These are phyloP conservation scores for Melanargia galathea DNA, from an alignment of 2,888 invertebrate genomes.

Conservation along the genomic window DNA sequence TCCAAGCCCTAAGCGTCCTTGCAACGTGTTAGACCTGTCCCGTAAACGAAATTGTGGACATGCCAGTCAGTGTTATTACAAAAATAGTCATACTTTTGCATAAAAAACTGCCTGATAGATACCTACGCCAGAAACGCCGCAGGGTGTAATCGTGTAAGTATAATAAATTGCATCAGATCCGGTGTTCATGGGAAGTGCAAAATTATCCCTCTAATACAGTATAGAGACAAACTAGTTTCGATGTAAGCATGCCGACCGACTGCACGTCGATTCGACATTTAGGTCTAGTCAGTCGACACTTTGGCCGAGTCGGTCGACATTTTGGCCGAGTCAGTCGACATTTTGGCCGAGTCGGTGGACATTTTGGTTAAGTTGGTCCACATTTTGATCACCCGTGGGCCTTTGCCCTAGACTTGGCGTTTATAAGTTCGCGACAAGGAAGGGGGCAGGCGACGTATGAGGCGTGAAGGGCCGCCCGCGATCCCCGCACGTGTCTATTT, in stretches of 20 bases:
- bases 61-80: constrained; percentile 10
- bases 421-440: no score
- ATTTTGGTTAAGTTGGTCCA: no score
- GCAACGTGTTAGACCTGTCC: constrained; percentile 7
- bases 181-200: constrained; percentile 16
- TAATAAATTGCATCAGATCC: constrained; percentile 20
- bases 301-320: no score
- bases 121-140: constrained; percentile 15
- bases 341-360: no score
- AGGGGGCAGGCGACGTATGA: no score
- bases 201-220: constrained; percentile 8
- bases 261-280: no score
- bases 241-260: neutral
- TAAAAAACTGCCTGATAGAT: constrained; percentile 16
- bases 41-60: constrained; percentile 1
- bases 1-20: neutral
- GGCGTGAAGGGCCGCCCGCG: no score
- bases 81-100: constrained; percentile 8
- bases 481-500: no score
- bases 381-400: no score
- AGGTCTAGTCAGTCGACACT: no score
- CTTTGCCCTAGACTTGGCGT: no score
- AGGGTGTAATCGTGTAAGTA: constrained; percentile 17
- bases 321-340: no score
- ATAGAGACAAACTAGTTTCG: constrained; percentile 5